These are phyloP conservation scores for Drosophila silvestris DNA, from an alignment of 2,888 invertebrate genomes.

Conservation along the genomic window DNA sequence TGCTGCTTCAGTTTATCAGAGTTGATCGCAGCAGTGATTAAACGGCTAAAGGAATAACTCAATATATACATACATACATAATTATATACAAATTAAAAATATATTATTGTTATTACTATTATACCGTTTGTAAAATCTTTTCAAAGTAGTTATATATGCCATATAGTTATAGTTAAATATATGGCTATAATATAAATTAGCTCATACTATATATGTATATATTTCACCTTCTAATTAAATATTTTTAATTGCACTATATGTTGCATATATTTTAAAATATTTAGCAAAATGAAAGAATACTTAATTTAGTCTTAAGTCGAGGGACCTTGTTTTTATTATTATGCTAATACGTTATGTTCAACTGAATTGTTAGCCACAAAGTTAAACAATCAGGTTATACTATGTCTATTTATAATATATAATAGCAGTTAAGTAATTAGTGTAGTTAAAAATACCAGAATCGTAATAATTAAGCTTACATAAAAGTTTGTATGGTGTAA, in stretches of 20 bases:
- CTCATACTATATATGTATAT: no score
- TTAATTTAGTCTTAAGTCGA: not conserved
- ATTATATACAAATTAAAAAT: not conserved
- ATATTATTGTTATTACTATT: not conserved
- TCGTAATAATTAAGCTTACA: not conserved
- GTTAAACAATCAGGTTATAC: not conserved
- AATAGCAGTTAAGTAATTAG: not conserved
- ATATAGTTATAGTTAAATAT: no score
- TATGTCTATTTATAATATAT: not conserved
- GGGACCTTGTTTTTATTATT: no score
- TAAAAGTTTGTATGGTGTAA: not conserved
- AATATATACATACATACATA: not conserved
- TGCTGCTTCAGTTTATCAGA: constrained; percentile 20
- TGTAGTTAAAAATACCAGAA: not conserved
- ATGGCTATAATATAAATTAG: no score
- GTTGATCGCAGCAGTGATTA: constrained; percentile 13
- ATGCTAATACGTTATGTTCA: not conserved
- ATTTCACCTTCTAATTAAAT: not conserved
- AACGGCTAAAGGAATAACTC: not conserved
- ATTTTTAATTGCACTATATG: not conserved
- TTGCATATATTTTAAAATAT: not conserved
- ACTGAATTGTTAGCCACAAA: not conserved
- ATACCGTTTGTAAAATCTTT: no score
- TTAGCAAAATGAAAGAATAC: not conserved
- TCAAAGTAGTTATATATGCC: no score